Conservation (phyloP, 1,140 invertebrate species). For the Plectrocnemia conspersa region DNA sequence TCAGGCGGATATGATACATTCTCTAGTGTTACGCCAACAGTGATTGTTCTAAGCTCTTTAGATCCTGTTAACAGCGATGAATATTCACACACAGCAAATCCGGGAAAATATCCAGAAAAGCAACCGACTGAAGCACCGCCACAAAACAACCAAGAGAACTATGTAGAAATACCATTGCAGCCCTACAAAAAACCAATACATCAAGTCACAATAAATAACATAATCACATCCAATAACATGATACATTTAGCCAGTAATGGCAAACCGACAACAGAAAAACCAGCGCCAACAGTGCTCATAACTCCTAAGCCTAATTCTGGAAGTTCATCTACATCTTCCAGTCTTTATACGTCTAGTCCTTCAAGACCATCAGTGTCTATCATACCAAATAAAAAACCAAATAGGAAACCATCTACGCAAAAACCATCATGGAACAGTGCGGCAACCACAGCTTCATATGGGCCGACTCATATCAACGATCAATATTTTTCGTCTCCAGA, state of each 20-base stretch:
- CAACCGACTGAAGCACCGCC: constrained; percentile 29
- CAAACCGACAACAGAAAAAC: constrained; percentile 43
- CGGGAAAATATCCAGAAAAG: constrained; percentile 35
- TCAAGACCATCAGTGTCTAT: constrained; percentile 25
- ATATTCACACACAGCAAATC: constrained; percentile 42
- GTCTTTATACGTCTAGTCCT: constrained; percentile 38
- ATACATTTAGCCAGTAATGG: constrained; percentile 48
- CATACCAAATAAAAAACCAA: constrained; percentile 34
- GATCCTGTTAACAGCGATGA: constrained; percentile 43
- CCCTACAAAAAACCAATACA: constrained; percentile 49
- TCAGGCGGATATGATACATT: constrained; percentile 40
- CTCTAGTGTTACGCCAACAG: constrained; percentile 62
- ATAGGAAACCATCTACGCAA: constrained; percentile 14
- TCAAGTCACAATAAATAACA: constrained; percentile 55
- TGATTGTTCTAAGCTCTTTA: constrained; percentile 61
- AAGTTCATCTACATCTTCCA: constrained; percentile 41
- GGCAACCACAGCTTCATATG: constrained; percentile 4
- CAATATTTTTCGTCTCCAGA: constrained; percentile 60
- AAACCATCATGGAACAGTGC: constrained; percentile 26
- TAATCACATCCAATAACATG: constrained; percentile 53
- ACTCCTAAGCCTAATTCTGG: constrained; percentile 57
- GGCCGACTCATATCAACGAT: constrained; percentile 43
- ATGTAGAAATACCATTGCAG: constrained; percentile 45
- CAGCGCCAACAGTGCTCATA: constrained; percentile 54
- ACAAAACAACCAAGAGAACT: constrained; percentile 38